phyloP scores from a whole-genome alignment of 2,888 invertebrate species.

The Amiota mariae region DNA sequence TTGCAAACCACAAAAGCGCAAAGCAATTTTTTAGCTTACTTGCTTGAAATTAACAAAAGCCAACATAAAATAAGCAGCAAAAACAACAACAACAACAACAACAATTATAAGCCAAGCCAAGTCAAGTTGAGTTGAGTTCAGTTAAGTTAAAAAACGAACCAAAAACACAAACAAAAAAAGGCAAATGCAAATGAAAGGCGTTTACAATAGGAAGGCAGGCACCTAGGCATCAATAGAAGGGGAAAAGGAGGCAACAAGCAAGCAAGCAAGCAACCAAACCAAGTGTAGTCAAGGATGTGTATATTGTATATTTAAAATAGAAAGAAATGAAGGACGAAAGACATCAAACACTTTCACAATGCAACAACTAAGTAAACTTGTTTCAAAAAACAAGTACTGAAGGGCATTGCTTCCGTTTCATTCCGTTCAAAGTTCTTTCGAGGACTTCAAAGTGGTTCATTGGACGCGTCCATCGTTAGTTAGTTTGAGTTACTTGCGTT shows the following conservation, averaged over 20 bases:
- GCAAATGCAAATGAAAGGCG: not conserved
- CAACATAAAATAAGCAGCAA: constrained; percentile 11
- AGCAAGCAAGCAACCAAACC: too few relatives aligned
- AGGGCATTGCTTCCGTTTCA: constrained; percentile 13
- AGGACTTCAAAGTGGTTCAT: constrained; percentile 51
- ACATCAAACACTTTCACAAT: not conserved
- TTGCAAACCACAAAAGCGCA: constrained; percentile 61
- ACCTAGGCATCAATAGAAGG: not conserved
- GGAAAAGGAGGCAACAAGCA: not conserved
- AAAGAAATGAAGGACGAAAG: constrained; percentile 5
- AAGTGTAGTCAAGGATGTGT: not conserved
- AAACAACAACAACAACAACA: constrained; percentile 26
- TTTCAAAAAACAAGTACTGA: not conserved
- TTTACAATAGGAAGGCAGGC: not conserved
- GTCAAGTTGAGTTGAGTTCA: constrained; percentile 31
- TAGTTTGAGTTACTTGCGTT: too few relatives aligned
- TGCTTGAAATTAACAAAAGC: constrained; percentile 55
- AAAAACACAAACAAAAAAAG: not conserved
- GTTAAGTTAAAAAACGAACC: not conserved
- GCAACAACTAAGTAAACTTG: constrained; percentile 11
- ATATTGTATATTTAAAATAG: not conserved
- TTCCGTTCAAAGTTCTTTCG: constrained; percentile 11
- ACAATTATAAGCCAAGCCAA: constrained; percentile 26
- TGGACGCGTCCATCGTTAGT: constrained; percentile 21
- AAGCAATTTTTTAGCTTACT: constrained; percentile 46